Base-by-base conservation (phyloP, 2,797 vertebrate species). In the Mormyrops boulengeri region DNA sequence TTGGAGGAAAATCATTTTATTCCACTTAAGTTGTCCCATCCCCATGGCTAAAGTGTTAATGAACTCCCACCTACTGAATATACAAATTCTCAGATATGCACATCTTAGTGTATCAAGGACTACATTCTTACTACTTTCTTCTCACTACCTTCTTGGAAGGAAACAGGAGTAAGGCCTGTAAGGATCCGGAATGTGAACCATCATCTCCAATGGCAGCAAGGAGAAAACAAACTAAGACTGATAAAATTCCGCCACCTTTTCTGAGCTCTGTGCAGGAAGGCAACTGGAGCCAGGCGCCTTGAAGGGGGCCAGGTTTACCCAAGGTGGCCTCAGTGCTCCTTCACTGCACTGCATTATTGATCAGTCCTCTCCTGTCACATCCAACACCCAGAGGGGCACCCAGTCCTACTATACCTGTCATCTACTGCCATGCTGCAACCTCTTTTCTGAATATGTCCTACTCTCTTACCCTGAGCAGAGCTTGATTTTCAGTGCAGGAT, bases 331-430 rank as follows among this genome's bases (percentile, higher is more conserved):
- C 50, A 57, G 50, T 44, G 77, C 47, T 52, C 93, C 91, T 92
- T 95, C 92, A 92, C 95, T 95, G 94, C 93, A 94, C 92, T 96
- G 94, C 94, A 97, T 96, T 96, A 96, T 96, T 96, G 93, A 96
- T 96, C 93, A 90, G 88, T 90, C 91, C 90, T 89, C 89, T 92
- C 94, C 91, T 93, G 92, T 91, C 38, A 30, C 73, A 80, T 5
- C 12, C 17, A 34, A 69, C 73, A 80, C 38, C 73, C 30, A 38
- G 30, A 38, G 11, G 26, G 26, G 26, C 9, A 69, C 26, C 62
- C 11, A 26, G 62, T 26, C 62, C 11, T 26, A 69, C 62, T 26
- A 34, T 69, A 84, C 41, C 38, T 22, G 6, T 84, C 38, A 47
- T 44, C 80, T 26, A n/a, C 84, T 26, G 19, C 44, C 26, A 52